These are phyloP conservation scores for Myzus persicae DNA, from an alignment of 1,140 invertebrate genomes.

Conservation along the genomic window DNA sequence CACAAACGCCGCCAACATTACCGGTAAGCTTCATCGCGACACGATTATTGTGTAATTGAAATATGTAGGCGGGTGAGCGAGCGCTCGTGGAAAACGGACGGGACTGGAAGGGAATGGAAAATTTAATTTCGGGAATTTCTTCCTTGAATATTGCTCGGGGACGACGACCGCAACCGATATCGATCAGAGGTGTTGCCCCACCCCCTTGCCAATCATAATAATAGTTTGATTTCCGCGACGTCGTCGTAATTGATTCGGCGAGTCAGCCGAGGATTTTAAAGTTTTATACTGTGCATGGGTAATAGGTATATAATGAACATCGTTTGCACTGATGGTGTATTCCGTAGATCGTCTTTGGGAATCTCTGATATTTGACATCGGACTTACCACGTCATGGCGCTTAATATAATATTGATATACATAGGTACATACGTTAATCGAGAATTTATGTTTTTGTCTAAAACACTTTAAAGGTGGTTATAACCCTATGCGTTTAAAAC, in stretches of 20 bases:
- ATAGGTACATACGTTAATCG: not conserved
- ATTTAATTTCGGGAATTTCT: not conserved
- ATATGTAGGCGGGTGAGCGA: not conserved
- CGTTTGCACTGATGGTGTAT: not conserved
- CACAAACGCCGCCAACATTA: constrained; percentile 24
- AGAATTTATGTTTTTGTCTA: not conserved
- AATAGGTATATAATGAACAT: not conserved
- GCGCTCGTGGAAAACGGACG: not conserved
- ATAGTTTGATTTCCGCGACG: not conserved
- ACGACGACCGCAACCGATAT: not conserved
- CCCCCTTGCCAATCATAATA: not conserved
- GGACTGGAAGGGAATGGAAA: not conserved
- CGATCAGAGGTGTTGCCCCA: not conserved
- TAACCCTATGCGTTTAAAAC: too few relatives aligned
- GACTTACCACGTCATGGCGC: too few relatives aligned
- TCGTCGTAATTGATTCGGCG: not conserved
- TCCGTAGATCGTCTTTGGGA: not conserved
- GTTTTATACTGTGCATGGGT: too few relatives aligned
- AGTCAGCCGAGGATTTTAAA: not conserved
- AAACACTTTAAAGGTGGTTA: too few relatives aligned
- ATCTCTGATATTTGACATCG: not conserved
- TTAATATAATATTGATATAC: too few relatives aligned
- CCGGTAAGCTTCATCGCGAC: not conserved
- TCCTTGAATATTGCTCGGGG: not conserved
- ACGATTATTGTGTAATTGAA: not conserved